These are phyloP conservation scores for Dexiosoma caninum DNA, from an alignment of 2,888 invertebrate genomes.

Conservation along the genomic window DNA sequence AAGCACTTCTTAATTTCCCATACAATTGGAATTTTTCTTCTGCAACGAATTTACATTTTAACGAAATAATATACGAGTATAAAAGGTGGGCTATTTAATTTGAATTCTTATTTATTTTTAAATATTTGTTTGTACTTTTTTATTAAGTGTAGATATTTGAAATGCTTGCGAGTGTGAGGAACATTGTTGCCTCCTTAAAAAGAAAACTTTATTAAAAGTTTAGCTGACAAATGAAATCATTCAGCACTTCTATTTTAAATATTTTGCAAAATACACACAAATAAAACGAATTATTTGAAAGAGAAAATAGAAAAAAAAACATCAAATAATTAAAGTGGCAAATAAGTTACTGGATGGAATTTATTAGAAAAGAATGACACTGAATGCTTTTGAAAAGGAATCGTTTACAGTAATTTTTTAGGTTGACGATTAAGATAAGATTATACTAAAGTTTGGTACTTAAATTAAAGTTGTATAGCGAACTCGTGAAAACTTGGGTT, in stretches of 20 bases:
- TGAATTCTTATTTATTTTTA: not conserved
- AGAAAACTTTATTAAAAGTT: slow-evolving; percentile 16
- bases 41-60: not conserved
- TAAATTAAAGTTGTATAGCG: no score
- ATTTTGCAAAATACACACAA: not conserved
- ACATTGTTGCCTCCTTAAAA: not conserved
- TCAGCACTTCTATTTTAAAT: slow-evolving; percentile 35
- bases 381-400: no score
- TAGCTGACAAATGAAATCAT: slow-evolving; percentile 39
- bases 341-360: no score
- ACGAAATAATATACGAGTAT: slow-evolving; percentile 13
- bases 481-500: no score
- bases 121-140: not conserved
- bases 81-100: slow-evolving; percentile 23
- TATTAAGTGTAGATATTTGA: slow-evolving; percentile 38
- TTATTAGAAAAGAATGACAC: no score
- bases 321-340: not conserved
- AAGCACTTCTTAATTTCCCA: no score
- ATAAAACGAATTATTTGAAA: not conserved
- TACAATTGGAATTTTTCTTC: not conserved
- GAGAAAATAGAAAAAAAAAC: not conserved
- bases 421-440: no score
- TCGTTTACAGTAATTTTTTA: no score
- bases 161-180: not conserved
- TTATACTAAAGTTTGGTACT: no score